Evolutionary conservation across 2,888 invertebrate species (phyloP), one percentile per base, ranked within the genome.

Genomic region (Zaprionus obscuricornis): DNA sequence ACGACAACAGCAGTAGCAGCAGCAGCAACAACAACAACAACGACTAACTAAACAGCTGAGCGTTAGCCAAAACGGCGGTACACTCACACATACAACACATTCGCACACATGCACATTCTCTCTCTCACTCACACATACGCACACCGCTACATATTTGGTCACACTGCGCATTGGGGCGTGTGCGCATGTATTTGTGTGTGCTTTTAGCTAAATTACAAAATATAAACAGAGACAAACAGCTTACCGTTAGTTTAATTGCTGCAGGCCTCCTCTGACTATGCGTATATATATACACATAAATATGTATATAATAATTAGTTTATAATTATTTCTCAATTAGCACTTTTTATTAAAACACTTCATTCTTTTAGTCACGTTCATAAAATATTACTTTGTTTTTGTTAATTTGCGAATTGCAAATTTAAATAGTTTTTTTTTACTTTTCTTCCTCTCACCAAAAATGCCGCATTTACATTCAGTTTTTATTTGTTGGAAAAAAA

Each of bases 201-300:
- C 66, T 70, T 66, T 70, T 70, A 70, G 42, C 62, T 36, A 66
- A 70, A 62, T 70, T 70, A 58, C 55, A 57, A 57, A 62, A 66
- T 70, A 66, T 70, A 70, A 70, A 62, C 62, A 66, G 54, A 66
- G 26, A 50, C 14, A 55, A n/a, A 57, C 31, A 33, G 26, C 70
- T 70, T 70, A 70, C 69, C 70, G 57, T 66, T 70, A 43, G 34
- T 52, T 56, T 31, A 47, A 39, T 39, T 47, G 14, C 27, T 42
- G 43, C 31, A 37, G 4, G 6, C 34, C 14, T 6, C 20, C n/a
- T 8, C 6, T 24, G 14, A 4, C n/a, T n/a, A n/a, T n/a, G n/a
- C n/a, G n/a, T n/a, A n/a, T n/a, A n/a, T 5, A 6, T 4, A 33
- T 22, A 7, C 22, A 22, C 22, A 22, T 22, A 7, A 5, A 22